phyloP scores from a whole-genome alignment of 2,113 vertebrate species.

The Taurulus bubalis region DNA sequence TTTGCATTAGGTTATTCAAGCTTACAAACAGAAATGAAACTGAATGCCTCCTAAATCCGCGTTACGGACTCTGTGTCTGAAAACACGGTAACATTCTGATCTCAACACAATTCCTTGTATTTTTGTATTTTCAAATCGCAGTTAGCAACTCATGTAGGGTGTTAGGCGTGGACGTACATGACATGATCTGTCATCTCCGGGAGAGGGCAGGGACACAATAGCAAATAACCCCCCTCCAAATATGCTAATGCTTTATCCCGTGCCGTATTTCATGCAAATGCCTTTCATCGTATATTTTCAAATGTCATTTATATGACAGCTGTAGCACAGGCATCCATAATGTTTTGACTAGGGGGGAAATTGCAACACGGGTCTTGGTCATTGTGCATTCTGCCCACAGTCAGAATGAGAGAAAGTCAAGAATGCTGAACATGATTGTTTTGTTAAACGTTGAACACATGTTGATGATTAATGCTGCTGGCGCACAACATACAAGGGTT shows the following conservation, averaged over 20 bases:
- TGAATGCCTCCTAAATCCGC: slow-evolving; percentile 21
- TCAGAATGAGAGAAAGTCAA: slow-evolving; percentile 56
- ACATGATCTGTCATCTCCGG: slow-evolving; percentile 37
- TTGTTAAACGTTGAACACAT: slow-evolving; percentile 56
- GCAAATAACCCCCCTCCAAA: slow-evolving; percentile 8
- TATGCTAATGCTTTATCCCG: slow-evolving; percentile 53
- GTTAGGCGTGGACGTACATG: slow-evolving; percentile 20
- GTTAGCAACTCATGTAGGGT: not conserved
- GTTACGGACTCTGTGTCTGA: not conserved
- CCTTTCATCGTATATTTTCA: slow-evolving; percentile 60
- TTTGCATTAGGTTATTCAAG: slow-evolving; percentile 19
- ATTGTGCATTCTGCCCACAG: slow-evolving; percentile 62
- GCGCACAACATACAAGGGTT: slow-evolving; percentile 30
- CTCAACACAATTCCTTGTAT: not conserved
- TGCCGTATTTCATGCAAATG: slow-evolving; percentile 65
- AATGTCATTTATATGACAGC: slow-evolving; percentile 70
- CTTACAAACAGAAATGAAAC: slow-evolving; percentile 30
- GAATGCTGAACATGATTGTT: slow-evolving; percentile 65
- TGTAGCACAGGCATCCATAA: slow-evolving; percentile 64
- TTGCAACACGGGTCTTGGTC: slow-evolving; percentile 49
- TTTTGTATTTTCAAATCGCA: slow-evolving; percentile 26
- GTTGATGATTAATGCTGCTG: slow-evolving; percentile 50
- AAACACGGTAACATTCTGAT: slow-evolving; percentile 13
- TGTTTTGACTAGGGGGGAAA: slow-evolving; percentile 61
- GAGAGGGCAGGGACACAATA: slow-evolving; percentile 36